Percentiles rank a stretch among this genome's conserved stretches.
Evolutionary conservation across 2,797 vertebrate genomes (phyloP).

Genomic region (Myotis pilosus): DNA sequence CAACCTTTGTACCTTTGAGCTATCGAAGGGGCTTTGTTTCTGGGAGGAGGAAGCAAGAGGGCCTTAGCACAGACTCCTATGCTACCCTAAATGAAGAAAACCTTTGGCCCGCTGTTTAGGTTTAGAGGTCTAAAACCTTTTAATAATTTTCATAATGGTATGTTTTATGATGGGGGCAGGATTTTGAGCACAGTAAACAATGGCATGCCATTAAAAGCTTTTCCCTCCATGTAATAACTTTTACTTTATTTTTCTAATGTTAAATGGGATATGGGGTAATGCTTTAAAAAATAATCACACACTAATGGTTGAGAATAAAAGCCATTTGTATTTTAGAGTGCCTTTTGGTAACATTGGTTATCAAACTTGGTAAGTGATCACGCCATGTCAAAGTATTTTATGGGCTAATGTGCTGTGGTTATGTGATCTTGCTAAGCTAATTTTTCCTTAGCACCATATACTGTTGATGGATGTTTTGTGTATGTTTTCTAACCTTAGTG

Average conservation of each 20-base stretch:
- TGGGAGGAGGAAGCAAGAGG: background rate
- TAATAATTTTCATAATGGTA: slow-evolving; percentile 45
- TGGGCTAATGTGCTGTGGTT: slow-evolving; percentile 29
- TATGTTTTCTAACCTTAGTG: background rate
- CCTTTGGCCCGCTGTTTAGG: slow-evolving; percentile 33
- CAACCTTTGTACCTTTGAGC: slow-evolving; percentile 44
- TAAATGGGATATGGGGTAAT: slow-evolving; percentile 26
- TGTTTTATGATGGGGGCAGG: slow-evolving; percentile 4
- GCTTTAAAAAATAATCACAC: slow-evolving; percentile 38
- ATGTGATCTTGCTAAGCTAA: slow-evolving; percentile 57
- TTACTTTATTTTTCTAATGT: slow-evolving; percentile 48
- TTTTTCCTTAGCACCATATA: slow-evolving; percentile 47
- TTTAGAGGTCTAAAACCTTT: slow-evolving; percentile 5
- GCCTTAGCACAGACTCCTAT: background rate
- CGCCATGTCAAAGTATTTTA: slow-evolving; percentile 52
- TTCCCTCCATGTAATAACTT: slow-evolving; percentile 58
- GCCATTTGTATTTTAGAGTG: slow-evolving; percentile 27
- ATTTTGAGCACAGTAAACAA: slow-evolving; percentile 37
- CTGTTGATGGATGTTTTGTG: background rate
- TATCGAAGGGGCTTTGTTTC: slow-evolving; percentile 48
- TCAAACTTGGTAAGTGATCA: slow-evolving; percentile 54
- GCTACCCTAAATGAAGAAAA: background rate
- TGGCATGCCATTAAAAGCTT: slow-evolving; percentile 60
- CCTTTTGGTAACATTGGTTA: slow-evolving; percentile 42
- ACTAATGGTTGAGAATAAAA: slow-evolving; percentile 51